These are phyloP conservation scores for Siderastrea radians DNA, from an alignment of 92 coral and sea anemone species.

Conservation along the genomic window DNA sequence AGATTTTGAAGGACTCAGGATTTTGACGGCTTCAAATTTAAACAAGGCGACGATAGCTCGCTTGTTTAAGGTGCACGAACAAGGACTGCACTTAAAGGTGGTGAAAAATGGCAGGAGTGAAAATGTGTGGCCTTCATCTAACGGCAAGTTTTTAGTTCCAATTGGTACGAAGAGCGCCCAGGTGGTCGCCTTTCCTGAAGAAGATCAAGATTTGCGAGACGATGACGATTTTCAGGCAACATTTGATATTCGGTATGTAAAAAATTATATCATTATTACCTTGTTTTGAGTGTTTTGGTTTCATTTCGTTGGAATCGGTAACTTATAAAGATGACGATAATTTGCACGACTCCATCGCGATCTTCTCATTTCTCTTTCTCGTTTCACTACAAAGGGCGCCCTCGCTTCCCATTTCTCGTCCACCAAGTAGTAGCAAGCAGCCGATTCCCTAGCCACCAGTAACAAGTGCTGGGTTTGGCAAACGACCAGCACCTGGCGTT, in stretches of 20 bases:
- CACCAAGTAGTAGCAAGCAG: background rate
- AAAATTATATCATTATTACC: background rate
- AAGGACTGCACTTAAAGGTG: too few relatives aligned
- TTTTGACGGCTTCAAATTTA: too few relatives aligned
- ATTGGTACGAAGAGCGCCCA: background rate
- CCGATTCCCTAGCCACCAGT: background rate
- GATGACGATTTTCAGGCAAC: constrained; percentile 8
- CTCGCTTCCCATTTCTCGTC: background rate
- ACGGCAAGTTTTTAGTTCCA: constrained; percentile 2
- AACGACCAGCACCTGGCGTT: background rate
- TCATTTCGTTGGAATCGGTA: background rate
- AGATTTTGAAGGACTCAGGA: too few relatives aligned
- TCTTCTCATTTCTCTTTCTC: background rate
- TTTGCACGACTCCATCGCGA: background rate
- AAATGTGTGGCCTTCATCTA: background rate
- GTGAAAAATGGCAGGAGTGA: background rate
- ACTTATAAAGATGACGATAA: background rate
- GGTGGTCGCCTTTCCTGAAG: background rate
- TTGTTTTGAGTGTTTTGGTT: background rate
- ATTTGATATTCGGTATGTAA: constrained; percentile 1
- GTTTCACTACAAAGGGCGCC: background rate
- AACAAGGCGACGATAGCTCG: too few relatives aligned
- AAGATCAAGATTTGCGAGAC: background rate
- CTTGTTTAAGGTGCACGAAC: too few relatives aligned
- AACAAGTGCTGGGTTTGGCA: background rate